phyloP scores from a whole-genome alignment of 2,888 invertebrate species.

The Suillia variegata region DNA sequence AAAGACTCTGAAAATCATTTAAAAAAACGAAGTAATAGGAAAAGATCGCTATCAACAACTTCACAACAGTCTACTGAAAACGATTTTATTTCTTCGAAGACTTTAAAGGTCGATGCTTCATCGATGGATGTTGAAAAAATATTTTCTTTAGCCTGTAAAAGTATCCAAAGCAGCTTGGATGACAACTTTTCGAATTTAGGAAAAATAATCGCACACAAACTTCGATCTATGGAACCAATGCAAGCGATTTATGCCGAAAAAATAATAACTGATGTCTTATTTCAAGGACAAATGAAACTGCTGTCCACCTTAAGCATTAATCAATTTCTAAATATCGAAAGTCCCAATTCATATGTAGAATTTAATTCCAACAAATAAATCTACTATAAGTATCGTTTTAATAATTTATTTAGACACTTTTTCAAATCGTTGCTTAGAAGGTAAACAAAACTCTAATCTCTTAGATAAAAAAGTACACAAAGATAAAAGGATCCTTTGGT shows the following conservation, averaged over 20 bases:
- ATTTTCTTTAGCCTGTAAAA: slow-evolving; percentile 53
- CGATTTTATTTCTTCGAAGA: slow-evolving; percentile 43
- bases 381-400: not conserved
- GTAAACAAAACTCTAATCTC: too few relatives aligned
- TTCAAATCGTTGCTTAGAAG: too few relatives aligned
- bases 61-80: slow-evolving; percentile 46
- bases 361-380: slow-evolving; percentile 43
- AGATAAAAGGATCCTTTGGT: too few relatives aligned
- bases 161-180: slow-evolving; percentile 47
- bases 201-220: slow-evolving; percentile 58
- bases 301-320: slow-evolving; percentile 46
- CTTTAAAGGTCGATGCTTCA: slow-evolving; percentile 51
- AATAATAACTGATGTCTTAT: slow-evolving; percentile 57
- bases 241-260: slow-evolving; percentile 59
- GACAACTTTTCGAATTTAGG: slow-evolving; percentile 57
- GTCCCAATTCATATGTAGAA: slow-evolving; percentile 37
- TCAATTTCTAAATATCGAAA: slow-evolving; percentile 43
- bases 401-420: too few relatives aligned
- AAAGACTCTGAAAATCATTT: slow-evolving; percentile 12
- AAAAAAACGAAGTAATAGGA: slow-evolving; percentile 30
- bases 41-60: slow-evolving; percentile 48
- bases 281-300: slow-evolving; percentile 60
- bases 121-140: slow-evolving; percentile 55
- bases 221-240: slow-evolving; percentile 54
- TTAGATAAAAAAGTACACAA: too few relatives aligned